These are phyloP conservation scores for Callyntrura sp. DNA, from an alignment of 2,888 invertebrate species.

Conservation along the genomic window DNA sequence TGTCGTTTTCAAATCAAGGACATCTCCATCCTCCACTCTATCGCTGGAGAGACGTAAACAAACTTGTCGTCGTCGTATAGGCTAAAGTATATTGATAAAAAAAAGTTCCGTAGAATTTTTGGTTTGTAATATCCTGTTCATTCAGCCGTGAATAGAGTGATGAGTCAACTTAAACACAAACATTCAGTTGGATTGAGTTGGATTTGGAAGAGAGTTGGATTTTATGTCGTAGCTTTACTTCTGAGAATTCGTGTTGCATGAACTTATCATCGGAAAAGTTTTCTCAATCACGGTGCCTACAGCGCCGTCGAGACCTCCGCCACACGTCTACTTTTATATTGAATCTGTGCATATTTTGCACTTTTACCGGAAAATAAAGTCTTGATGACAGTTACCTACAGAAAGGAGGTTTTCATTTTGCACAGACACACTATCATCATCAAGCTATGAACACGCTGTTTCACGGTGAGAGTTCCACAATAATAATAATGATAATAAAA, in stretches of 20 bases:
- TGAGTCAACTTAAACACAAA: constrained; percentile 10
- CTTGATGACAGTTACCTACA: neutral
- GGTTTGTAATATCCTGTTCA: constrained; percentile 48
- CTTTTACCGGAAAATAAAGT: neutral
- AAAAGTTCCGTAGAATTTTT: constrained; percentile 41
- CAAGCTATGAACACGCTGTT: too few species aligned
- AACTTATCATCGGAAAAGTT: constrained; percentile 18
- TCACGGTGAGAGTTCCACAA: neutral
- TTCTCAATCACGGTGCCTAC: constrained; percentile 15
- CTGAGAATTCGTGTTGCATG: constrained; percentile 17
- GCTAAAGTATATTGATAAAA: neutral
- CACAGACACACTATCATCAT: too few species aligned
- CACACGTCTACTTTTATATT: neutral
- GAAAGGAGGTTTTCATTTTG: constrained; percentile 5
- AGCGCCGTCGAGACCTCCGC: neutral
- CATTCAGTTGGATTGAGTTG: neutral
- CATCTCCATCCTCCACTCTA: neutral
- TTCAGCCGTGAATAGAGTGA: neutral
- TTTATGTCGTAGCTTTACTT: constrained; percentile 5
- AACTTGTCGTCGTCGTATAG: too few species aligned
- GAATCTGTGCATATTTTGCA: neutral
- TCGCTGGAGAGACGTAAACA: neutral
- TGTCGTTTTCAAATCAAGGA: neutral
- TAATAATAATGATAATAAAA: constrained; percentile 37
- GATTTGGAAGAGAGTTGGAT: neutral